Base-by-base conservation (phyloP, 1,140 invertebrate species). In the Hycleus cichorii region DNA sequence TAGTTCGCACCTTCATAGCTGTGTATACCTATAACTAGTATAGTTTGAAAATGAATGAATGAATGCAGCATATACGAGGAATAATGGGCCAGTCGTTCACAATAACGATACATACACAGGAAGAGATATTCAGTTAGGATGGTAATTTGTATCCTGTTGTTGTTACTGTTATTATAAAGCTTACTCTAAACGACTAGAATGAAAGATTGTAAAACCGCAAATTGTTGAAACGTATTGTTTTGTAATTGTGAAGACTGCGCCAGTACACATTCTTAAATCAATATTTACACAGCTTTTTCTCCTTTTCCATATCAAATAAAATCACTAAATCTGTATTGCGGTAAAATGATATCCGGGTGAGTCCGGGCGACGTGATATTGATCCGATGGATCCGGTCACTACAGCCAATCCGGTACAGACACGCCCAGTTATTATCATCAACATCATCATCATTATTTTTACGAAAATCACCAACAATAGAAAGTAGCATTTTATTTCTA, bases 351-450 rank as follows among this genome's bases (percentile, higher is more conserved):
- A 58, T 63, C 62, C 62, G 64, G 64, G 59, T 64, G 56, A 66
- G 52, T 60, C 58, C 62, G 58, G 62, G 62, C 45, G 45, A 45
- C 45, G 57, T 64, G 65, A 62, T 67, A 67, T 67, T 60, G 65
- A 67, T 67, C 60, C 65, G 63, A 63, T 47, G 60, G 58, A 67
- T 67, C 65, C 65, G 63, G 65, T 67, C 61, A 64, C 48, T 62
- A 56, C 65, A 52, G 62, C 65, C 65, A 67, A 67, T 67, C 63
- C 63, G 58, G 53, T 55, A 47, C 45, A 48, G 65, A 58, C 65
- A 67, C 65, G 65, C 63, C 65, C 65, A 62, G 57, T 25, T 39
- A 47, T 32, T 60, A 49, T 40, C 38, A 32, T 51, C 53, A 51
- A 51, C 39, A 55, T 9, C 9, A 11, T 12, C 9, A 45, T 24